Evolutionary conservation across 2,888 invertebrate species (phyloP), one percentile per base, ranked within the genome.

Genomic region (Eudasyphora cyanicolor): DNA sequence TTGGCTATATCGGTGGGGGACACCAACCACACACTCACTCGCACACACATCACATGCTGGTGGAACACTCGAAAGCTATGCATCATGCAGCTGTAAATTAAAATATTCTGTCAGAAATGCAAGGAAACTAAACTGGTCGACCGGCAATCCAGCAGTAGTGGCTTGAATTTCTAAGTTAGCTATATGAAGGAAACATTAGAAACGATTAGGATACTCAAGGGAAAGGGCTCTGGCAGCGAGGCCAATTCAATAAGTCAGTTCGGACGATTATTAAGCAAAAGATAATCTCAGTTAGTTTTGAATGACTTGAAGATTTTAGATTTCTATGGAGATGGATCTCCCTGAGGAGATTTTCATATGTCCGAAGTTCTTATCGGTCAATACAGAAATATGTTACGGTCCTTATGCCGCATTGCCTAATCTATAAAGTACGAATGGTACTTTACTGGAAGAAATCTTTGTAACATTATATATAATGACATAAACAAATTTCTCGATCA

Each of bases 41-140:
- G 35, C 67, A 24, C 54, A 54, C 54, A 54, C 21, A 38, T n/a
- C 38, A 64, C 64, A 64, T 64, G 35, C 38, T 38, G 35, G 19
- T 64, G 35, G 19, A 64, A 73, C 60, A 74, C 57, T 76, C 76
- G 51, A 75, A 77, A 77, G 75, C 77, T 76, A 78, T 67, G 14
- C 54, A 21, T 54, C 73, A 73, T 82, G 82, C 83, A 82, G 81
- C 85, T 85, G 85, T 83, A 85, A 85, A 85, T 85, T 83, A 85
- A 85, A 81, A 70, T 69, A 76, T 79, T 78, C 78, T 82, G 70
- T 76, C 76, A 76, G 45, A 76, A 76, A 64, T 38, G 35, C 35
- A 64, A 35, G 8, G 64, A 64, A 77, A 73, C 54, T 27, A 27
- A 17, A 60, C 27, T 45, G n/a, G 57, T 29, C 49, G 75, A 45